Evolutionary conservation across 2,797 vertebrate genomes (phyloP).

Genomic region (Siniperca obscura): DNA sequence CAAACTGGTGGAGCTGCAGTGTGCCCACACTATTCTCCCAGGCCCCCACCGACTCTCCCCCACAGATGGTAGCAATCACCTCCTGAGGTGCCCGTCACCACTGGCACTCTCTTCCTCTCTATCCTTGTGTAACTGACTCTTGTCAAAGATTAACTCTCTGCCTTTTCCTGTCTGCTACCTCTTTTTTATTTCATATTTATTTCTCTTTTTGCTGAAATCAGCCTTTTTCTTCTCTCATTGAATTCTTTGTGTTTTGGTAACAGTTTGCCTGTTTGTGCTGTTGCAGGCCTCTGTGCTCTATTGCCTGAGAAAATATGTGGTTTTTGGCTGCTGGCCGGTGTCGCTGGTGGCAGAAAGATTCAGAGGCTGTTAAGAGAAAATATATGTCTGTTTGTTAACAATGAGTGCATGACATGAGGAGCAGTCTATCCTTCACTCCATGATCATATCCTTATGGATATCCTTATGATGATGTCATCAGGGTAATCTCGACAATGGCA

Average conservation of each 20-base stretch:
- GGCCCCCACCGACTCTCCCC: slow-evolving; percentile 54
- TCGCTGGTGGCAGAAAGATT: slow-evolving; percentile 58
- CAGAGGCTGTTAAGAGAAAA: slow-evolving; percentile 48
- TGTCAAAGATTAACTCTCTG: slow-evolving; percentile 61
- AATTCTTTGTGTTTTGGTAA: slow-evolving; percentile 51
- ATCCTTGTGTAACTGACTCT: slow-evolving; percentile 63
- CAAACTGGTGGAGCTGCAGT: slow-evolving; percentile 68
- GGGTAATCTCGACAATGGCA: too few species aligned
- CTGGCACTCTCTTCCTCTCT: slow-evolving; percentile 55
- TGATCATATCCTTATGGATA: slow-evolving; percentile 34
- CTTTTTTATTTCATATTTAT: slow-evolving; percentile 40
- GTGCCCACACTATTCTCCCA: slow-evolving; percentile 70
- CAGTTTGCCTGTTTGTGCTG: slow-evolving; percentile 45
- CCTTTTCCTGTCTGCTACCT: slow-evolving; percentile 30
- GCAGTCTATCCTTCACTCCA: not conserved
- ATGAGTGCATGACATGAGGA: slow-evolving; percentile 11
- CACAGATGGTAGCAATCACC: slow-evolving; percentile 84
- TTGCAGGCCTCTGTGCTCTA: slow-evolving; percentile 43
- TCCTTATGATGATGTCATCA: too few species aligned
- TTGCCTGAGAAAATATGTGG: slow-evolving; percentile 60
- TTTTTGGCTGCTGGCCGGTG: slow-evolving; percentile 50
- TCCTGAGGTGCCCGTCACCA: slow-evolving; percentile 73
- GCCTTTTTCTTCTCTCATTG: slow-evolving; percentile 27
- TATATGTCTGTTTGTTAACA: slow-evolving; percentile 42
- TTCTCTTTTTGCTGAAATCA: slow-evolving; percentile 45